A percentile compares a stretch with the other conserved stretches of the same genome.
Evolutionary conservation across 2,113 vertebrate species (phyloP).

Genomic region (Megalops atlanticus): DNA sequence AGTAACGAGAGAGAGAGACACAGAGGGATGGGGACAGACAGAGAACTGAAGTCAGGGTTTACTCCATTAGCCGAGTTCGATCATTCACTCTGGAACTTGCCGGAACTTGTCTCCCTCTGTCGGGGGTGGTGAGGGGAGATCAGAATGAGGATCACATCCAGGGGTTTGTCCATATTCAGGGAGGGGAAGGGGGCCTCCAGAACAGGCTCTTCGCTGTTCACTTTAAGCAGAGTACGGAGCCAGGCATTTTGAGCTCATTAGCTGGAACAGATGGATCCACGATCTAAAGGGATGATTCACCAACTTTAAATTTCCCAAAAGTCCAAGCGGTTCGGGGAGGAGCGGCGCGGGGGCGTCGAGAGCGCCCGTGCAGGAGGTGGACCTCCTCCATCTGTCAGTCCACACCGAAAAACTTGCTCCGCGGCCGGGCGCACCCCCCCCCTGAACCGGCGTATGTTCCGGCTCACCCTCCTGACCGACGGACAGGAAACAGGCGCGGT

Average conservation of each 20-base stretch:
- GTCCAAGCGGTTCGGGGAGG: conserved; percentile 72
- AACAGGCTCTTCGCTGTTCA: background rate
- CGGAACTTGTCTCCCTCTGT: too few species aligned
- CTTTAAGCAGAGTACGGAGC: background rate
- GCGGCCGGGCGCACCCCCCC: background rate
- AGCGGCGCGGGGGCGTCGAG: conserved; percentile 74
- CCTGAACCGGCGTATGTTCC: background rate
- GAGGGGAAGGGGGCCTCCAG: background rate
- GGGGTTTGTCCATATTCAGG: background rate
- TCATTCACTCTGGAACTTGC: too few species aligned
- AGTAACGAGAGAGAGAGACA: too few species aligned
- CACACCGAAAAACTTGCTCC: background rate
- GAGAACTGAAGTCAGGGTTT: too few species aligned
- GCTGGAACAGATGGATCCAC: conserved; percentile 84
- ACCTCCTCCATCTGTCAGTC: conserved; percentile 77
- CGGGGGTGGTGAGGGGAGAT: too few species aligned
- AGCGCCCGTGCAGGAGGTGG: conserved; percentile 65
- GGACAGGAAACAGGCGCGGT: background rate
- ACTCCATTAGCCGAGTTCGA: too few species aligned
- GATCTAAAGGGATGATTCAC: conserved; percentile 83
- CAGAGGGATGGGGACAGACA: too few species aligned
- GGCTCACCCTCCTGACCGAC: background rate
- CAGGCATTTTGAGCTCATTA: conserved; percentile 72
- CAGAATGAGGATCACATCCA: too few species aligned
- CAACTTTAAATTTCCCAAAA: conserved; percentile 82